Conservation (phyloP, 2,797 vertebrate genomes). For the Lepilemur septentrionalis region DNA sequence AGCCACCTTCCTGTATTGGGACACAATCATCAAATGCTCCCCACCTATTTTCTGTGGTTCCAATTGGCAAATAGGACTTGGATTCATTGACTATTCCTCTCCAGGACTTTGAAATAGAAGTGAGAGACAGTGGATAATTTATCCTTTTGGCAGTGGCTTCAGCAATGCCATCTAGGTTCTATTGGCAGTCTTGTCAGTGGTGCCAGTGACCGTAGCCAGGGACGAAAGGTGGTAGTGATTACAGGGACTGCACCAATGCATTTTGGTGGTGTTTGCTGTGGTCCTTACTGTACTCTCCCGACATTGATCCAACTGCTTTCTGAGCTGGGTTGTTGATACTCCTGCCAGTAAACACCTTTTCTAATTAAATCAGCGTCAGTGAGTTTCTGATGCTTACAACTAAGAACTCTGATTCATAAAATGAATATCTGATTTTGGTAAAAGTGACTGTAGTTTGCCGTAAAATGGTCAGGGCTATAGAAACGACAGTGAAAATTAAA, state of each 20-base stretch:
- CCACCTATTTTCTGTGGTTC: neutral
- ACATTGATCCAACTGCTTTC: neutral
- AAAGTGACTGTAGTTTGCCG: neutral
- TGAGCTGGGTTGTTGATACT: neutral
- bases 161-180: neutral
- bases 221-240: neutral
- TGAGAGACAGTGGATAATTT: neutral
- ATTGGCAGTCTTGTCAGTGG: neutral
- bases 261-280: neutral
- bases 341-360: neutral
- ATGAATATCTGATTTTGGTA: neutral
- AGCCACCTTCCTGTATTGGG: neutral
- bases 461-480: neutral
- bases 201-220: neutral
- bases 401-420: neutral
- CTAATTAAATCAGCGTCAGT: neutral
- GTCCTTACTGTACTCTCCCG: neutral
- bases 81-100: neutral
- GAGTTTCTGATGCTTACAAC: neutral
- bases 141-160: neutral
- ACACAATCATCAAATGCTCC: neutral
- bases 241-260: neutral
- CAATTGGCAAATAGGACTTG: neutral
- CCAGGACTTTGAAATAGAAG: neutral
- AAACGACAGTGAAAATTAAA: slow-evolving; percentile 24